Percentiles rank a stretch among this genome's conserved stretches.
These are phyloP conservation scores for Diadumene lineata DNA, from an alignment of 92 coral and sea anemone genomes.

Conservation along the genomic window DNA sequence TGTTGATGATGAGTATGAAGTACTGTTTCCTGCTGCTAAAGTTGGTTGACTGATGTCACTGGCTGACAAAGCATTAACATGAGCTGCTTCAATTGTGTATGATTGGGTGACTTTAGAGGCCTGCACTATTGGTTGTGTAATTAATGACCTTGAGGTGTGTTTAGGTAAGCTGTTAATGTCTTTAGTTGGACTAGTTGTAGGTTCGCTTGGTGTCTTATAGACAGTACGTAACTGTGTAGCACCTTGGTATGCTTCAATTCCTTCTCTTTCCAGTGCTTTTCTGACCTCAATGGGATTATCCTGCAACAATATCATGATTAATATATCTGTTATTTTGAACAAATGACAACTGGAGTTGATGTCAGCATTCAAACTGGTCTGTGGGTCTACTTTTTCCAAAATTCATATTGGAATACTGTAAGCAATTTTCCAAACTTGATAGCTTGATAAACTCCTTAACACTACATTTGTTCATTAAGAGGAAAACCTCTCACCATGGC, in stretches of 20 bases:
- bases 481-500: too few relatives aligned
- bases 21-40: constrained; percentile 14
- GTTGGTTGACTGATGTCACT: constrained; percentile 12
- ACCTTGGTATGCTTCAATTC: constrained; percentile 84
- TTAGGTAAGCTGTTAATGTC: neutral
- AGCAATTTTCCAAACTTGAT: too few relatives aligned
- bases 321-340: too few relatives aligned
- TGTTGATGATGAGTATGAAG: neutral
- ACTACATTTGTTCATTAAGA: too few relatives aligned
- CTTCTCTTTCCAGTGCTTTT: constrained; percentile 76
- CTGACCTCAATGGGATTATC: constrained; percentile 86
- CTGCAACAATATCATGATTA: constrained; percentile 21
- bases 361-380: too few relatives aligned
- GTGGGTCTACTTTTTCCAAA: too few relatives aligned
- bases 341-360: too few relatives aligned
- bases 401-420: too few relatives aligned
- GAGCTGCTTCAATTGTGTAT: constrained; percentile 11
- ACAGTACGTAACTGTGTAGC: constrained; percentile 92
- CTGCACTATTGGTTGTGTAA: constrained; percentile 34
- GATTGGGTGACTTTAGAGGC: constrained; percentile 47
- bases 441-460: too few relatives aligned
- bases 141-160: neutral
- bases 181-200: neutral
- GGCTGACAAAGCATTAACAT: neutral
- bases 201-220: constrained; percentile 39